Evolutionary conservation across 1,140 invertebrate species (phyloP).

Genomic region (Drosophila sturtevanti): DNA sequence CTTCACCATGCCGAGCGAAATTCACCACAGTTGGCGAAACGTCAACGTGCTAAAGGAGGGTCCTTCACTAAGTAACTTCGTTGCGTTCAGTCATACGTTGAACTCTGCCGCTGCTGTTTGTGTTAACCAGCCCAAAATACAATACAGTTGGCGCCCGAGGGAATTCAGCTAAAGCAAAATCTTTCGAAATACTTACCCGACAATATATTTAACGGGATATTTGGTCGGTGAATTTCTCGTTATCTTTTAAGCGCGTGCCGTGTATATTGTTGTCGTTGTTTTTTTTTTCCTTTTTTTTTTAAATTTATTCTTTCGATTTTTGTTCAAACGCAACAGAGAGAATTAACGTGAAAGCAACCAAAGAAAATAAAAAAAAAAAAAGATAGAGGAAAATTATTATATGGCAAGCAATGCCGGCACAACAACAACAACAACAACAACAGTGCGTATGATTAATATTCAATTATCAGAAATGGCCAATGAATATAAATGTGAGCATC

Average conservation of each 20-base stretch:
- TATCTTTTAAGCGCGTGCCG: background rate
- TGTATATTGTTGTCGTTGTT: slow-evolving; percentile 8
- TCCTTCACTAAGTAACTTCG: background rate
- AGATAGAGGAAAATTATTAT: background rate
- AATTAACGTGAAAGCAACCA: slow-evolving; percentile 7
- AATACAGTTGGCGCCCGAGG: background rate
- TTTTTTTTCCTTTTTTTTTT: slow-evolving; percentile 12
- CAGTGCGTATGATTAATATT: slow-evolving; percentile 42
- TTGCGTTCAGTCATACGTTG: slow-evolving; percentile 68
- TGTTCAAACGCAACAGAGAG: background rate
- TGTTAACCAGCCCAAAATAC: slow-evolving; percentile 15
- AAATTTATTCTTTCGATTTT: slow-evolving; percentile 24
- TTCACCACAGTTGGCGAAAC: slow-evolving; percentile 40
- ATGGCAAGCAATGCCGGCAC: background rate
- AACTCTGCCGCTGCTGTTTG: slow-evolving; percentile 72
- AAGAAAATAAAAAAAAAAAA: background rate
- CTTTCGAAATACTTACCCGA: background rate
- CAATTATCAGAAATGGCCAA: slow-evolving; percentile 7
- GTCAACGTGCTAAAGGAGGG: slow-evolving; percentile 11
- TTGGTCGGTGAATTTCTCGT: background rate
- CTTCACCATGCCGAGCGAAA: slow-evolving; percentile 47
- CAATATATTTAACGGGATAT: background rate
- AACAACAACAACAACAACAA: too few species aligned
- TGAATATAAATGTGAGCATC: slow-evolving; percentile 28
- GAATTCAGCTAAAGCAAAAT: background rate